These are phyloP conservation scores for Drosophila nannoptera DNA, from an alignment of 1,140 invertebrate genomes.

Conservation along the genomic window DNA sequence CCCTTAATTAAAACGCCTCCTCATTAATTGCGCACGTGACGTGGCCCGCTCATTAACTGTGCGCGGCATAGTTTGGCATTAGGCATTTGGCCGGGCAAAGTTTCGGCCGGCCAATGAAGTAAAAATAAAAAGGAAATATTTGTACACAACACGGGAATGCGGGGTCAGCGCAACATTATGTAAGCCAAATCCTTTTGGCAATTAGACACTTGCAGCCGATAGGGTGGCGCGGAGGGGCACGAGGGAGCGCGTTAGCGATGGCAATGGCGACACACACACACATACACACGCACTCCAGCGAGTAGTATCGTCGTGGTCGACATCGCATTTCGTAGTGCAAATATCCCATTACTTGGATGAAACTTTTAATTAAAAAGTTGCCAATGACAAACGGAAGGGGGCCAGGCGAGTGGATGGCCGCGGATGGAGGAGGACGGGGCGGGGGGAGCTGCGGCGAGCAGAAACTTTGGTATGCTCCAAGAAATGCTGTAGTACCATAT, in stretches of 20 bases:
- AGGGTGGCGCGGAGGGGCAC: constrained; percentile 21
- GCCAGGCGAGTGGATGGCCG: background rate
- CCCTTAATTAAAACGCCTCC: constrained; percentile 48
- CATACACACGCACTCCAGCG: constrained; percentile 64
- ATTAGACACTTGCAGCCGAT: constrained; percentile 70
- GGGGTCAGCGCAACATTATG: constrained; percentile 58
- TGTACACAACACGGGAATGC: background rate
- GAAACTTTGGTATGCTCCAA: constrained; percentile 24
- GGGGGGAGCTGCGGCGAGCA: constrained; percentile 1
- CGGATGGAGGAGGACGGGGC: background rate
- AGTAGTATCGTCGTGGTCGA: constrained; percentile 53
- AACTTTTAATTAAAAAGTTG: constrained; percentile 78
- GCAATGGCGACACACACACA: constrained; percentile 49
- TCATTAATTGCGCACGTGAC: constrained; percentile 47
- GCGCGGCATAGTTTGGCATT: constrained; percentile 53
- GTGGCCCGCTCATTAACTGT: constrained; percentile 46
- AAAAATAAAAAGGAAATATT: background rate
- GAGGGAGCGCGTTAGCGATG: background rate
- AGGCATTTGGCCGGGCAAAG: constrained; percentile 50
- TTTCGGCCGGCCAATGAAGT: constrained; percentile 52
- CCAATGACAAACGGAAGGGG: constrained; percentile 68
- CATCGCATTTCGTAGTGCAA: constrained; percentile 72
- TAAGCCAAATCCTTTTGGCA: constrained; percentile 75
- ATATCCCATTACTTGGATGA: constrained; percentile 77
- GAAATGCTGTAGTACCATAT: constrained; percentile 39